Conservation (phyloP, 1,140 invertebrate species). For the Hyposmocoma kahamanoa region DNA sequence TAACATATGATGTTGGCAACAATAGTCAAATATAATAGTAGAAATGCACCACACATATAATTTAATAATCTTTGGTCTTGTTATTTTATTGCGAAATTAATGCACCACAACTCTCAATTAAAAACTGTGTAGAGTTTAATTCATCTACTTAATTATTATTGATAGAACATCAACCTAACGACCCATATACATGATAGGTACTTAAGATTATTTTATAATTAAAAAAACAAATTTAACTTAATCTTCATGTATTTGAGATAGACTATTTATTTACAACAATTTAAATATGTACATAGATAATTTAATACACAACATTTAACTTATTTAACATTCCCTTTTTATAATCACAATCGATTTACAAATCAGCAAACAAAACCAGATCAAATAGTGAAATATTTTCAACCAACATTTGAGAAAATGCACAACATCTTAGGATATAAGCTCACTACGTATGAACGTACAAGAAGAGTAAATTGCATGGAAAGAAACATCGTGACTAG, state of each 20-base stretch:
- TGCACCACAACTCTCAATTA: conserved; percentile 23
- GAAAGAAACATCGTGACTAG: no score
- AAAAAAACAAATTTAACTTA: conserved; percentile 19
- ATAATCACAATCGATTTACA: conserved; percentile 21
- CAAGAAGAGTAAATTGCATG: no score
- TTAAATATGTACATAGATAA: conserved; percentile 63
- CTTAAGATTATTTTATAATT: background rate
- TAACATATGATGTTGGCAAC: no score
- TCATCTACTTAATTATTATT: conserved; percentile 5
- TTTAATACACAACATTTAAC: conserved; percentile 58
- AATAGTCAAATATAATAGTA: no score
- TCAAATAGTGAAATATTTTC: background rate
- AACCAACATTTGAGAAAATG: conserved; percentile 23
- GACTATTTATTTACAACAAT: conserved; percentile 69
- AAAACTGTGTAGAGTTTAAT: conserved; percentile 18
- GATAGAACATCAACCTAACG: conserved; percentile 7
- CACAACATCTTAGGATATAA: no score
- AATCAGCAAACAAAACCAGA: conserved; percentile 15
- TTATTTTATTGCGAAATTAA: conserved; percentile 35
- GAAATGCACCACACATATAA: no score
- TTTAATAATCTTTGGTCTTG: conserved; percentile 50
- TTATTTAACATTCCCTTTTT: conserved; percentile 44
- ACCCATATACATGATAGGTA: conserved; percentile 6
- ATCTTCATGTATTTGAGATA: conserved; percentile 43
- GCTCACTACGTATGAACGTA: no score